Conservation (phyloP, 92 coral and sea anemone species). For the Metridium senile region DNA sequence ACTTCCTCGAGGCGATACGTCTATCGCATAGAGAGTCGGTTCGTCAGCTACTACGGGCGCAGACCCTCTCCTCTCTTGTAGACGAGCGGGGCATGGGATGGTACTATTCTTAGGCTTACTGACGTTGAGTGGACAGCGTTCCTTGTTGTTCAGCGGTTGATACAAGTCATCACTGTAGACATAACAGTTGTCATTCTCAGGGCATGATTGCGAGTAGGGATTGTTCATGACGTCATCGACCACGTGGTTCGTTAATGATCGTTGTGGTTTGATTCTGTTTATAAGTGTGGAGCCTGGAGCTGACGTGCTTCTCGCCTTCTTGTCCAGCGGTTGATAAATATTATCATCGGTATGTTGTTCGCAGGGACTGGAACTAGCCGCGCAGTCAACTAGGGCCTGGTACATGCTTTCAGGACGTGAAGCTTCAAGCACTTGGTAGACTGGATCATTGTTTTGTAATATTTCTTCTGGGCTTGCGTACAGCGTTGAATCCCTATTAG, state of each 20-base stretch:
- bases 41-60: neutral
- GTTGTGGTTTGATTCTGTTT: neutral
- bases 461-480: slow-evolving; percentile 20
- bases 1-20: slow-evolving; percentile 31
- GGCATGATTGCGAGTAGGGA: slow-evolving; percentile 4
- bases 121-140: slow-evolving; percentile 53
- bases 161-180: slow-evolving; percentile 20
- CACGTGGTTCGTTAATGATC: neutral
- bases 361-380: neutral
- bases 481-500: slow-evolving; percentile 17
- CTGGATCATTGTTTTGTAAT: slow-evolving; percentile 1
- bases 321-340: slow-evolving; percentile 29
- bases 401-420: slow-evolving; percentile 28
- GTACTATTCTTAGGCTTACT: slow-evolving; percentile 34
- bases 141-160: slow-evolving; percentile 41
- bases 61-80: slow-evolving; percentile 17
- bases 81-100: neutral
- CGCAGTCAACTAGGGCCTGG: slow-evolving; percentile 20
- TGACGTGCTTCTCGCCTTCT: slow-evolving; percentile 25
- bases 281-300: slow-evolving; percentile 8
- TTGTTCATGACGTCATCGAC: neutral
- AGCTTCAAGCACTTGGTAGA: slow-evolving; percentile 32
- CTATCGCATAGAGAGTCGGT: slow-evolving; percentile 23
- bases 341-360: neutral
- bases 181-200: slow-evolving; percentile 14